Evolutionary conservation across 2,888 invertebrate species (phyloP).

Genomic region (Eilema sororculum): DNA sequence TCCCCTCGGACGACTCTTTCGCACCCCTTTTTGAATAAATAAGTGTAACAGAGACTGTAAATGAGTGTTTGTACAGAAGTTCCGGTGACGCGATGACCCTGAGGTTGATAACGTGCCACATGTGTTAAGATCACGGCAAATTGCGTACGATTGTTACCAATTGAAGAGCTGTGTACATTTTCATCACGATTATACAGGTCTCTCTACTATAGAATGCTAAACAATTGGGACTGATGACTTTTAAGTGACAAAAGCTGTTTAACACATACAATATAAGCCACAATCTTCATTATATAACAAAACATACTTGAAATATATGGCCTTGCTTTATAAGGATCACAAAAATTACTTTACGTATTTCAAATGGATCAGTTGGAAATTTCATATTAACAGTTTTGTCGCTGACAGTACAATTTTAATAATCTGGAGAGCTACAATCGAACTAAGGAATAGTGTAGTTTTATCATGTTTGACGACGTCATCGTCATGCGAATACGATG

Average conservation of each 20-base stretch:
- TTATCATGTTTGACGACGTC: constrained; percentile 6
- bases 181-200: constrained; percentile 37
- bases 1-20: constrained; percentile 60
- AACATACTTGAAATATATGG: not conserved
- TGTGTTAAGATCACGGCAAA: constrained; percentile 63
- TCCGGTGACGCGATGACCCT: constrained; percentile 61
- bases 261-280: not conserved
- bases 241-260: not conserved
- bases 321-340: not conserved
- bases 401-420: constrained; percentile 27
- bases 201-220: constrained; percentile 38
- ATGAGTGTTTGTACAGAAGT: constrained; percentile 48
- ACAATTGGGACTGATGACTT: constrained; percentile 38
- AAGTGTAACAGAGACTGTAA: constrained; percentile 49
- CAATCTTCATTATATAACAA: not conserved
- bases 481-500: constrained; percentile 3
- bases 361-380: not conserved
- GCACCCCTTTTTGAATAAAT: constrained; percentile 42
- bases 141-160: constrained; percentile 63
- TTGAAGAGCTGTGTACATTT: constrained; percentile 57
- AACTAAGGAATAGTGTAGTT: constrained; percentile 24
- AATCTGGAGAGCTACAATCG: constrained; percentile 27
- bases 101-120: constrained; percentile 52
- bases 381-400: not conserved
- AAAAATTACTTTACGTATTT: not conserved